A percentile compares a stretch with the other conserved stretches of the same genome.
Evolutionary conservation across 2,797 vertebrate species (phyloP).

Genomic region (Oophaga sylvatica): DNA sequence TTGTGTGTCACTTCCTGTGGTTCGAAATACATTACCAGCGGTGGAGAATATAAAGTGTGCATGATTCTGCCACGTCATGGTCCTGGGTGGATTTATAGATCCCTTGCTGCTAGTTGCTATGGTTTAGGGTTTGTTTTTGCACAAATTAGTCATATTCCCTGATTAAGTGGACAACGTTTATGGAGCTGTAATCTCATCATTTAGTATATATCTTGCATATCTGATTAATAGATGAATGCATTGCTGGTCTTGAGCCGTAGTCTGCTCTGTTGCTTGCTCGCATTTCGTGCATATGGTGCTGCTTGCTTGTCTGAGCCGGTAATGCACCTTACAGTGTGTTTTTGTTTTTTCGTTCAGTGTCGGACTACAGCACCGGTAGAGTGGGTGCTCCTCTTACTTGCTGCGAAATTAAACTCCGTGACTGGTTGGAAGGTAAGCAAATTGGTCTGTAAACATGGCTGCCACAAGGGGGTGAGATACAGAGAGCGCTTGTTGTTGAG

Average conservation of each 20-base stretch:
- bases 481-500: neutral
- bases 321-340: neutral
- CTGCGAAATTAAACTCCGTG: constrained; percentile 89
- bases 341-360: constrained; percentile 64
- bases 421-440: constrained; percentile 91
- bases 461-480: neutral
- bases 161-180: no score
- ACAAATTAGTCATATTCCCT: neutral
- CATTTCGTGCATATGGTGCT: neutral
- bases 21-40: neutral
- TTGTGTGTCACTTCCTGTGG: neutral
- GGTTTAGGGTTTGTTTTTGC: neutral
- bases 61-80: neutral
- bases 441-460: neutral
- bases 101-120: neutral
- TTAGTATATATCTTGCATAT: no score
- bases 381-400: constrained; percentile 96
- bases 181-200: neutral
- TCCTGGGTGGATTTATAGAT: neutral
- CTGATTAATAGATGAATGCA: no score
- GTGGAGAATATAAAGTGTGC: neutral
- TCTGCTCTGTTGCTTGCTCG: no score
- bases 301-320: neutral
- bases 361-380: constrained; percentile 91
- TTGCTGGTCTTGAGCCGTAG: neutral